These are phyloP conservation scores for Anthonomus grandis DNA, from an alignment of 1,140 invertebrate genomes.

Conservation along the genomic window DNA sequence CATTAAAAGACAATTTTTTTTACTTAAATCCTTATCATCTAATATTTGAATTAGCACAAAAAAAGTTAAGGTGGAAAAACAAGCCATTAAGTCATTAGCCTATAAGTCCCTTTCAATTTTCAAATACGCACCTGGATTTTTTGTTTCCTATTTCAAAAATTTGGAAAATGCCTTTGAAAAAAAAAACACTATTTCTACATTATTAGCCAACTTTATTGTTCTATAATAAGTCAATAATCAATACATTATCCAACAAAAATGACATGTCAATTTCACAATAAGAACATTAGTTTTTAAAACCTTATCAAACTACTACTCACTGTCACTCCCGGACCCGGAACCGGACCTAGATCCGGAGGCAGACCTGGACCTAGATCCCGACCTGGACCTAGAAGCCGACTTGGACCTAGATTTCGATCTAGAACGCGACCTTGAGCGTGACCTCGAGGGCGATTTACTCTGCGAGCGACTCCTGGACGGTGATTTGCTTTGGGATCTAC, in stretches of 20 bases:
- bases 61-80: no score
- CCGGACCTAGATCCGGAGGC: slow-evolving; percentile 11
- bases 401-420: slow-evolving; percentile 38
- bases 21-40: background rate
- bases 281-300: no score
- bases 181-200: background rate
- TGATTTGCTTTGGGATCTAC: slow-evolving; percentile 38
- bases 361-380: slow-evolving; percentile 28
- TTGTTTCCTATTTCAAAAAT: no score
- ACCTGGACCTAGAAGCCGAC: slow-evolving; percentile 46
- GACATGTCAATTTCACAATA: no score
- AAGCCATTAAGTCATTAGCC: no score
- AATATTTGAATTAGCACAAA: background rate
- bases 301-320: background rate
- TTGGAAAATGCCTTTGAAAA: background rate
- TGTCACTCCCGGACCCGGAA: slow-evolving; percentile 13
- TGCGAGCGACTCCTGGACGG: slow-evolving; percentile 42
- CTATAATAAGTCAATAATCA: background rate
- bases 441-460: slow-evolving; percentile 35
- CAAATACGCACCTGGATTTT: no score
- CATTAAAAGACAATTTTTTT: slow-evolving; percentile 1
- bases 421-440: slow-evolving; percentile 42
- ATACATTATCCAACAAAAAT: no score
- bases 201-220: background rate
- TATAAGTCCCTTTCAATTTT: no score